These are phyloP conservation scores for Geotrypetes seraphini DNA, from an alignment of 2,797 vertebrate genomes.

Conservation along the genomic window DNA sequence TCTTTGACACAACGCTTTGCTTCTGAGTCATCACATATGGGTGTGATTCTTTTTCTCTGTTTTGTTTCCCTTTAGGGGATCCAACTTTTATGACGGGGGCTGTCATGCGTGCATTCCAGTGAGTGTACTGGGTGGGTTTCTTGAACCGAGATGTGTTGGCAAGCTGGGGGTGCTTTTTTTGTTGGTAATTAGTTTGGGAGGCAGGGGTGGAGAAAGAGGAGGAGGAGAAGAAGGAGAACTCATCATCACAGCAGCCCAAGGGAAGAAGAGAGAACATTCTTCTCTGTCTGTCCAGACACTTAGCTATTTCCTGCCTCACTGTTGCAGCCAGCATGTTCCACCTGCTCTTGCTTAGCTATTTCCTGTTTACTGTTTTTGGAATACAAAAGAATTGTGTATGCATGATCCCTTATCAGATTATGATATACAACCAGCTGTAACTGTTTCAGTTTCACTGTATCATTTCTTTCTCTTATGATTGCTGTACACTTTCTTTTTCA, in stretches of 20 bases:
- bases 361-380: slow-evolving; percentile 40
- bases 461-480: too few relatives aligned
- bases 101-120: slow-evolving; percentile 5
- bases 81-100: neutral
- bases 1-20: neutral
- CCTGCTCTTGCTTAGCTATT: slow-evolving; percentile 59
- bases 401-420: too few relatives aligned
- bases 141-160: slow-evolving; percentile 20
- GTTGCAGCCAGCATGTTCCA: slow-evolving; percentile 33
- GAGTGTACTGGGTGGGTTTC: slow-evolving; percentile 1
- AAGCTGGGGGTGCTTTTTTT: slow-evolving; percentile 2
- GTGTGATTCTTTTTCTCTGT: neutral
- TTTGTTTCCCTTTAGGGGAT: slow-evolving; percentile 5
- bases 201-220: slow-evolving; percentile 2
- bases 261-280: slow-evolving; percentile 26
- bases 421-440: too few relatives aligned
- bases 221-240: neutral
- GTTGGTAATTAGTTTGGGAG: neutral
- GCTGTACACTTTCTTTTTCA: too few relatives aligned
- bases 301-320: slow-evolving; percentile 55
- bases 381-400: neutral
- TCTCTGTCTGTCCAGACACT: slow-evolving; percentile 40
- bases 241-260: slow-evolving; percentile 10
- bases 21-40: neutral
- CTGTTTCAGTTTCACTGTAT: too few relatives aligned